Evolutionary conservation across 2,113 vertebrate genomes (phyloP).

Genomic region (Carassius auratus): DNA sequence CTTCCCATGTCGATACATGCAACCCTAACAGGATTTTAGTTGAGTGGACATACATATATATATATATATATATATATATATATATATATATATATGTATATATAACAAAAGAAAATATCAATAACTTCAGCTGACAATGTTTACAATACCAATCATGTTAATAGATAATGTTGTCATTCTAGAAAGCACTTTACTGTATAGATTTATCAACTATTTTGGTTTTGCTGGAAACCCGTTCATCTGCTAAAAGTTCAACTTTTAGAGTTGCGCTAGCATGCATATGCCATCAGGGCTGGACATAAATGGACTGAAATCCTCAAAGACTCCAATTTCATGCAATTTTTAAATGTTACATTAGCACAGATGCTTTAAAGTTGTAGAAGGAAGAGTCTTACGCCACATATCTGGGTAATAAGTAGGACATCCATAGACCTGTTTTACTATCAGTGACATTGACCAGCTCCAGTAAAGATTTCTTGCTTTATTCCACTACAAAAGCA

Average conservation of each 20-base stretch:
- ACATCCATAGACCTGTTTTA: background rate
- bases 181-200: background rate
- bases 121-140: background rate
- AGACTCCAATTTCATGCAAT: background rate
- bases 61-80: too few relatives aligned
- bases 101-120: background rate
- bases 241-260: background rate
- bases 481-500: constrained; percentile 9
- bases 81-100: too few relatives aligned
- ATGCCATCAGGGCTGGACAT: background rate
- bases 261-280: background rate
- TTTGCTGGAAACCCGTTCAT: background rate
- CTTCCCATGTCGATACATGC: background rate
- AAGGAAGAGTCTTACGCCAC: background rate
- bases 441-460: background rate
- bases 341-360: background rate
- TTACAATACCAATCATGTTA: background rate
- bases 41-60: too few relatives aligned
- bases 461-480: background rate
- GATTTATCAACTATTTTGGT: background rate
- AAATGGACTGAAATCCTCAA: background rate
- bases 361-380: constrained; percentile 16
- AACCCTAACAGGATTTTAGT: background rate
- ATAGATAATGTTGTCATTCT: background rate
- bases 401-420: background rate